Base-by-base conservation (phyloP, 35 echinoderm and acorn worm species). In the Stichopus chloronotus region DNA sequence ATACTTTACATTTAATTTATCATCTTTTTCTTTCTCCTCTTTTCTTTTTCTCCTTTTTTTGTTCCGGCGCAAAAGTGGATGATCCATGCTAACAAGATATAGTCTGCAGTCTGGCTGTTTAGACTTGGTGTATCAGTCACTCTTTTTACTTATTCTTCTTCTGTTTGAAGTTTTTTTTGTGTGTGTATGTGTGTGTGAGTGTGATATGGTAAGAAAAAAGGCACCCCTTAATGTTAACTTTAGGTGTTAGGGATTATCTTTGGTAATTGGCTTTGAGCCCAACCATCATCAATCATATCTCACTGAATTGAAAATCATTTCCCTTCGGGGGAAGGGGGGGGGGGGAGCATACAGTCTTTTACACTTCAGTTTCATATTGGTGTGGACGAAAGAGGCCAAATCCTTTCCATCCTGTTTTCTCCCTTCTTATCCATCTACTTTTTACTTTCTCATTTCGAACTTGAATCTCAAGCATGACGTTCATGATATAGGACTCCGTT, bases 271-370 rank as follows among this genome's bases (percentile, higher is more conserved):
- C 82, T 85, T 25, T 53, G 82, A 85, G 82, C 58, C 57, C 57
- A 85, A 85, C 55, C 82, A 17, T 85, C 82, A 85, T 85, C 82
- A 58, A 85, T 85, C 82, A 85, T 85, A 85, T 85, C 82, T 58
- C 82, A 58, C 82, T 85, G 82, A 85, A 58, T 85, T 85, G 82
- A 85, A 85, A 85, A 85, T 85, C 57, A 58, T 58, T 85, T 85
- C 57, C 82, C 82, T 57, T 59, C 82, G 82, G 80, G 80, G 30
- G 30, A 43, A 43, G 30, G 30, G 30, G 30, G 30, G 30, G 30
- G 55, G 24, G 55, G 13, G 17, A 58, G 55, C 57, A 22, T 58
- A 5, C 55, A 85, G 22, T 85, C 82, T 30, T 85, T 85, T 85
- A 85, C 82, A 85, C 82, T 85, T 85, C 82, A 85, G 16, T 53